Evolutionary conservation across 1,140 invertebrate genomes (phyloP), one percentile per base, ranked within the genome.

Genomic region (Drosophila pachea): DNA sequence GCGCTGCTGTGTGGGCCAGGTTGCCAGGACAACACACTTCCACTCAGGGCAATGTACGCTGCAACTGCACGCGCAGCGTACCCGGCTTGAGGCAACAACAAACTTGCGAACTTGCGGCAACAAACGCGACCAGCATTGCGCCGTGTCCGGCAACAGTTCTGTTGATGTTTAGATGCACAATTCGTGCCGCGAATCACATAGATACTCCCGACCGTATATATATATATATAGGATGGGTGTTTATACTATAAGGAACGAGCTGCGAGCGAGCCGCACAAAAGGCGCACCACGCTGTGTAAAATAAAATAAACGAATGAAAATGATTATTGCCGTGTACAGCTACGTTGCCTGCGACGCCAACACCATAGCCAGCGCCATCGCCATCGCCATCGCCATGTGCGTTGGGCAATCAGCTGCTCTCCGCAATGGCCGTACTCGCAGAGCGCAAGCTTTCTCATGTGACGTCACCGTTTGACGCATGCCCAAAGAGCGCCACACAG

Each of bases 391-490:
- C 54, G 61, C 76, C 68, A 81, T 79, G 68, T 78, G 76, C 63
- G 65, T 50, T 36, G 71, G 67, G 14, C 69, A 86, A 86, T 71
- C 79, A 84, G 79, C 79, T 84, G 81, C 52, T 49, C 48, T 66
- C 49, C 48, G 22, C 35, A 59, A 38, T 14, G 22, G 22, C 22
- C 22, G 1, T 3, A 22, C 22, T 22, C 22, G 6, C 54, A 61
- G 55, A 61, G 77, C 68, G 62, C 43, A 70, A 68, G 68, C 66
- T 72, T 83, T 73, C 68, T 32, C 72, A 42, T 58, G 71, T 86
- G 79, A 84, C 79, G 79, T 84, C 79, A 84, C 64, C 32, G 64
- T 60, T 68, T 55, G 49, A 62, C 76, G 73, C 79, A 83, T 83
- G 79, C 79, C 79, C 79, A 67, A 58, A n/a, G 62, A 72, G 60